Conservation (phyloP, 2,113 vertebrate species). For the Phrynosoma blainvillii region DNA sequence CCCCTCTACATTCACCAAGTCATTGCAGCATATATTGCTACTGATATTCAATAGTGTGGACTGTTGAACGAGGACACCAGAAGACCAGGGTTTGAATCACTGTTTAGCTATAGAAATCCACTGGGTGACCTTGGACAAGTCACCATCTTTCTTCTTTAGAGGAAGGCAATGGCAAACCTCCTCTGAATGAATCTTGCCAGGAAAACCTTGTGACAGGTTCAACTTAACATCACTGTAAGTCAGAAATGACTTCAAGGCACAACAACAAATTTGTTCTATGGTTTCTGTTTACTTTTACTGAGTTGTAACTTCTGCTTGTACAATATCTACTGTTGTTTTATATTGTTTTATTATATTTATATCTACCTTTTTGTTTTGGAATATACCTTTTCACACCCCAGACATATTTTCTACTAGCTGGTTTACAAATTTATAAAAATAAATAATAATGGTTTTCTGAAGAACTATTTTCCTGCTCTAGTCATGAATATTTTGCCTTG, state of each 20-base stretch:
- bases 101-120: too few relatives aligned
- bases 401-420: neutral
- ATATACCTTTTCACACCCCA: neutral
- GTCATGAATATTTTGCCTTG: neutral
- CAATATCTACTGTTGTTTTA: neutral
- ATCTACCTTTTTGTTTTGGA: neutral
- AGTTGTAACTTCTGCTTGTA: neutral
- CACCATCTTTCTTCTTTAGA: too few relatives aligned
- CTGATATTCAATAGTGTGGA: neutral
- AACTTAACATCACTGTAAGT: too few relatives aligned
- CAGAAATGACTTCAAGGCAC: too few relatives aligned
- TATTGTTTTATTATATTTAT: neutral
- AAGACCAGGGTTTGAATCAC: too few relatives aligned
- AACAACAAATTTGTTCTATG: neutral
- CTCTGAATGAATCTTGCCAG: too few relatives aligned
- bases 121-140: too few relatives aligned
- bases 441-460: neutral
- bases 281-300: neutral
- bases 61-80: too few relatives aligned
- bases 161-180: too few relatives aligned
- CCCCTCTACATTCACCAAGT: neutral
- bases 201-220: too few relatives aligned
- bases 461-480: neutral
- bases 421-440: neutral
- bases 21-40: neutral